Evolutionary conservation across 2,797 vertebrate species (phyloP).

Genomic region (Euthynnus affinis): DNA sequence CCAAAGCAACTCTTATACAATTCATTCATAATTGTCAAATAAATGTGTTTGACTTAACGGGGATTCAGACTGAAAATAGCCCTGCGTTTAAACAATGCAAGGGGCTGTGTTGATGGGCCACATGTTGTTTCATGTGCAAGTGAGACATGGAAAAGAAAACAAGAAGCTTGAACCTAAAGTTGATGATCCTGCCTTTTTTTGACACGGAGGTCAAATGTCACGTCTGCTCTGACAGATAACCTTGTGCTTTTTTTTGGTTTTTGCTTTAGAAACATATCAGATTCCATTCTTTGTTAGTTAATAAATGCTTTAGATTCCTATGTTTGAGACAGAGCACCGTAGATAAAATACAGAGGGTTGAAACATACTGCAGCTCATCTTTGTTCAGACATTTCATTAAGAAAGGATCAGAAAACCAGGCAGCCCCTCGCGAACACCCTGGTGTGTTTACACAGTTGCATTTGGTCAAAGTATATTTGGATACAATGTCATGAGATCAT

Average conservation of each 20-base stretch:
- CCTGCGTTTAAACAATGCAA: too few relatives aligned
- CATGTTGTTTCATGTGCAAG: too few relatives aligned
- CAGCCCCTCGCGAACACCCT: background rate
- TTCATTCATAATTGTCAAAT: too few relatives aligned
- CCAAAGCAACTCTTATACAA: too few relatives aligned
- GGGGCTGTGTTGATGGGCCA: too few relatives aligned
- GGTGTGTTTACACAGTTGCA: background rate
- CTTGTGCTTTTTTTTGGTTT: background rate
- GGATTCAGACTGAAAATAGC: too few relatives aligned
- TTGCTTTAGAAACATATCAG: background rate
- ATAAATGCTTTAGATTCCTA: background rate
- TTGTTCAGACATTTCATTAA: background rate
- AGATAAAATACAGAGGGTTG: background rate
- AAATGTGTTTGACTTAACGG: too few relatives aligned
- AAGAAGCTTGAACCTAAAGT: background rate
- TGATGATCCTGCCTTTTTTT: slow-evolving; percentile 12
- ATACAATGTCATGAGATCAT: background rate
- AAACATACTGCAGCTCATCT: too few relatives aligned
- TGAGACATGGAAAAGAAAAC: background rate
- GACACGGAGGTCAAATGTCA: slow-evolving; percentile 25
- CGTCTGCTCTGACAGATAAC: slow-evolving; percentile 30
- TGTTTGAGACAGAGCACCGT: background rate
- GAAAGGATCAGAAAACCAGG: slow-evolving; percentile 4
- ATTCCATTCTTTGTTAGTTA: background rate
- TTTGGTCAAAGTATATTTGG: background rate